phyloP scores from a whole-genome alignment of 2,113 vertebrate species.

The Heterochromis multidens region DNA sequence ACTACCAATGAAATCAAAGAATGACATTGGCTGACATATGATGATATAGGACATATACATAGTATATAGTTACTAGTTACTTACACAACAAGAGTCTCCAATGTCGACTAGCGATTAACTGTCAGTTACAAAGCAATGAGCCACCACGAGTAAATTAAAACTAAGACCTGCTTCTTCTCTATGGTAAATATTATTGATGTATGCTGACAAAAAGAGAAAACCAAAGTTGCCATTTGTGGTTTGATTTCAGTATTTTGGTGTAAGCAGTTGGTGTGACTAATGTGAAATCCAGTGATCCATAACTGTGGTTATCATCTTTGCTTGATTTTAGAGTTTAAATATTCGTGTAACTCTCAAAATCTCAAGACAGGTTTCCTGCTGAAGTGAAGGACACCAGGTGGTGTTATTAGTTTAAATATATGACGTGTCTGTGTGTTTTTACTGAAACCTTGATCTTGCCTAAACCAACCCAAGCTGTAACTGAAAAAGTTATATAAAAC shows the following conservation, averaged over 20 bases:
- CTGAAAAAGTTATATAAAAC: not conserved
- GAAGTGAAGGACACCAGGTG: not conserved
- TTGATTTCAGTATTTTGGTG: not conserved
- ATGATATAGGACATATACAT: not conserved
- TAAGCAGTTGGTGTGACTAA: not conserved
- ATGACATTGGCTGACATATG: not conserved
- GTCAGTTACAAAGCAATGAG: not conserved
- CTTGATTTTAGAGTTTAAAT: not conserved
- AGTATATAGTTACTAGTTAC: no score
- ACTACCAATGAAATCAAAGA: not conserved
- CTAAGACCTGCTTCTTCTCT: not conserved
- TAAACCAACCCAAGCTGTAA: not conserved
- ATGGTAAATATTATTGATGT: not conserved
- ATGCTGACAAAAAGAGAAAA: not conserved
- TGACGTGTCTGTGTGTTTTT: not conserved
- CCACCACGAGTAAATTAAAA: not conserved
- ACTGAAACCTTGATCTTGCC: not conserved
- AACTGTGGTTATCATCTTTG: not conserved
- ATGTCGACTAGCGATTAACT: not conserved
- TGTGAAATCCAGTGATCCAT: not conserved
- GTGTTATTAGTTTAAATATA: not conserved
- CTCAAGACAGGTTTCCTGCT: not conserved
- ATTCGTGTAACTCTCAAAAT: not conserved
- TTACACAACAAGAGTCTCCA: not conserved
- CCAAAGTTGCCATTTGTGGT: not conserved